Conservation (phyloP, 2,113 vertebrate species). For the Tachuris rubrigastra region DNA sequence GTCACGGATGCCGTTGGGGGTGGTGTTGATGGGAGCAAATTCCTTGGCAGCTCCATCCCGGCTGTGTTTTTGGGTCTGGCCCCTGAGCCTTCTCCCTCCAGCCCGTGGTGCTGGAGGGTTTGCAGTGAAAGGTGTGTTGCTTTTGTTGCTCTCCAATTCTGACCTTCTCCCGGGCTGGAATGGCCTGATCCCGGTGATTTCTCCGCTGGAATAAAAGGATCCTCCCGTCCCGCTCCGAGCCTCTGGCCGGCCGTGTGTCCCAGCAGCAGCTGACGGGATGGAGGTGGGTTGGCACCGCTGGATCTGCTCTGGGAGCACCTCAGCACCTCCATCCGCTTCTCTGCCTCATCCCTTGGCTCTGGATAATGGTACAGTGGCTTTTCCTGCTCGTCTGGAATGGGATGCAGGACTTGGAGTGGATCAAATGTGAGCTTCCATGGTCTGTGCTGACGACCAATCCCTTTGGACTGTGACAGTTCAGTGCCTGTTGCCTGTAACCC, state of each 20-base stretch:
- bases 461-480: background rate
- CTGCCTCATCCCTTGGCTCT: background rate
- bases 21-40: background rate
- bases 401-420: background rate
- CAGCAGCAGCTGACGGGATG: background rate
- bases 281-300: background rate
- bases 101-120: background rate
- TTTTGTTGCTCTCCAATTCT: background rate
- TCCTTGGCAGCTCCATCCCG: background rate
- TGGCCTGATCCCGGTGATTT: constrained; percentile 50
- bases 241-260: background rate
- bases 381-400: background rate
- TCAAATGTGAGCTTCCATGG: background rate
- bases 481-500: constrained; percentile 14
- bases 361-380: background rate
- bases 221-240: constrained; percentile 17
- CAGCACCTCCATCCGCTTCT: background rate
- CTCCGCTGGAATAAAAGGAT: constrained; percentile 68
- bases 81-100: background rate
- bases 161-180: constrained; percentile 12
- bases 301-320: background rate
- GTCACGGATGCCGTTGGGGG: background rate
- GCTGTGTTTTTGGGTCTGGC: background rate
- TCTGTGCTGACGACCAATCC: background rate
- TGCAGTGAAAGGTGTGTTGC: background rate